Evolutionary conservation across 2,888 invertebrate genomes (phyloP).

Genomic region (Blastobasis adustella): DNA sequence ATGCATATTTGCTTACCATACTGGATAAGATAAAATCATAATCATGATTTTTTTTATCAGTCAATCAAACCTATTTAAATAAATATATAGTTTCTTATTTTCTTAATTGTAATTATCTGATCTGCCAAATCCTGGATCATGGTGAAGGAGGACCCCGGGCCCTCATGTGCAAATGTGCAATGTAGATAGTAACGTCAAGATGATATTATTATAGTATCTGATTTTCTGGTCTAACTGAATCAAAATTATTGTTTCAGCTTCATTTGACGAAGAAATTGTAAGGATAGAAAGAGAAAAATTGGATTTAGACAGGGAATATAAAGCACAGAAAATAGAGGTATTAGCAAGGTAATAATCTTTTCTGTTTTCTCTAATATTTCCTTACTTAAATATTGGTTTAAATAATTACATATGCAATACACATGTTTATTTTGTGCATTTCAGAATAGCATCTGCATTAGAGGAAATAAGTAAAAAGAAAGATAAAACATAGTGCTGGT

Average conservation of each 20-base stretch:
- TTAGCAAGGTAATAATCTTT: conserved; percentile 16
- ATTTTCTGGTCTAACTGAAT: too few relatives aligned
- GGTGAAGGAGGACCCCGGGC: too few relatives aligned
- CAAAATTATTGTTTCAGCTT: conserved; percentile 8
- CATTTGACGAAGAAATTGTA: conserved; percentile 31
- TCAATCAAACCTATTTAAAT: too few relatives aligned
- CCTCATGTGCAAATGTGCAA: too few relatives aligned
- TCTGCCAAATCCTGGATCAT: too few relatives aligned
- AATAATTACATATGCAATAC: not conserved
- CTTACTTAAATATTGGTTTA: not conserved
- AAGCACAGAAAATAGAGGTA: conserved; percentile 29
- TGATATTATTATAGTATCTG: too few relatives aligned
- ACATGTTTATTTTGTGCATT: conserved; percentile 8
- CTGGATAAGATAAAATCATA: too few relatives aligned
- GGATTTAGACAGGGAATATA: conserved; percentile 30
- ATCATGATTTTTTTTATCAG: too few relatives aligned
- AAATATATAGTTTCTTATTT: too few relatives aligned
- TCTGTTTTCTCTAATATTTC: not conserved
- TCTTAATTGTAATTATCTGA: too few relatives aligned
- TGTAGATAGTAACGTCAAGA: too few relatives aligned
- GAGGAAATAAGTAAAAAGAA: conserved; percentile 27
- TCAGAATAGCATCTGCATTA: conserved; percentile 30
- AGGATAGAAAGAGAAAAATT: conserved; percentile 31
- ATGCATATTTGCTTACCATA: too few relatives aligned
- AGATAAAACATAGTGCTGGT: conserved; percentile 1